Conservation (phyloP, 2,888 invertebrate genomes). For the Penaeus monodon region DNA sequence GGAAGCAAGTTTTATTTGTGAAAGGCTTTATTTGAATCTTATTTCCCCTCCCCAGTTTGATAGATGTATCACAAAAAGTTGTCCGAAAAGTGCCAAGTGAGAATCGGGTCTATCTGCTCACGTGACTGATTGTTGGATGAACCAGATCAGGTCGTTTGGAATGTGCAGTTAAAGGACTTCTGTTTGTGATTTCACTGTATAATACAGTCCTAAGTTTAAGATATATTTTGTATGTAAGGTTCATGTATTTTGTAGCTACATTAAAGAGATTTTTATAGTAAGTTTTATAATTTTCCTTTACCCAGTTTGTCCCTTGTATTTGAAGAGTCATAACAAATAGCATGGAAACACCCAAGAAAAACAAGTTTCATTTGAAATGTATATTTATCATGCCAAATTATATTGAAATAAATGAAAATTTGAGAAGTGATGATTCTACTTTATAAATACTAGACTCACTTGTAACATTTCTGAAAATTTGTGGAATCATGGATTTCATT, state of each 20-base stretch:
- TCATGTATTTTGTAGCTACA: constrained; percentile 57
- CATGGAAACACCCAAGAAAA: too few relatives aligned
- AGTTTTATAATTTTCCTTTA: neutral
- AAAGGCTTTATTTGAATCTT: neutral
- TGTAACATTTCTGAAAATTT: too few relatives aligned
- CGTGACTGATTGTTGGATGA: constrained; percentile 2
- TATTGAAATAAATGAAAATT: too few relatives aligned
- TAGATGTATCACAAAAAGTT: too few relatives aligned
- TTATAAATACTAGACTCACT: too few relatives aligned
- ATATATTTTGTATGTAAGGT: constrained; percentile 30
- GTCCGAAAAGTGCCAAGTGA: constrained; percentile 17
- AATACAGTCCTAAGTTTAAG: constrained; percentile 8
- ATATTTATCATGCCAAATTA: too few relatives aligned
- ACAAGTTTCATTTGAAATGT: too few relatives aligned
- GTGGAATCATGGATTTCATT: too few relatives aligned
- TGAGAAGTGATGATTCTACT: too few relatives aligned
- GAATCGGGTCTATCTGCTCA: constrained; percentile 3
- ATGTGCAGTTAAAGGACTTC: neutral
- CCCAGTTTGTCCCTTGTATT: too few relatives aligned
- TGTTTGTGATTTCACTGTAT: constrained; percentile 9
- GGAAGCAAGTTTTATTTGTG: neutral
- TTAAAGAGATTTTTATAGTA: constrained; percentile 41
- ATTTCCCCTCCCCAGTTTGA: neutral
- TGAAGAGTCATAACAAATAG: too few relatives aligned
- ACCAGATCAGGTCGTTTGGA: neutral